Base-by-base conservation (phyloP, 2,797 vertebrate species). In the Characodon lateralis region DNA sequence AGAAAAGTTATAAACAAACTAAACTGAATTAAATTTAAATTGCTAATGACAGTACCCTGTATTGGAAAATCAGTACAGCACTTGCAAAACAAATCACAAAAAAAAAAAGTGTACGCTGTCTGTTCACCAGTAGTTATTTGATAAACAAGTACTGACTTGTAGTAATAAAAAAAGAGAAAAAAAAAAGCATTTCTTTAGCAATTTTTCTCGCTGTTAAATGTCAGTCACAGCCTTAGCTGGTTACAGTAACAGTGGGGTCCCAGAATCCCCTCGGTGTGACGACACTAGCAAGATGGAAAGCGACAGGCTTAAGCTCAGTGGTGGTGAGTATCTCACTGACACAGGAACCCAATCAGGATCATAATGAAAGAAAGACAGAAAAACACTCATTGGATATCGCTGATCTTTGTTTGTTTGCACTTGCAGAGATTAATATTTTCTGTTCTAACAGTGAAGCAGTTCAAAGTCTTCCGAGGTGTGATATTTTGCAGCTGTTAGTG, bases 401-500 rank as follows among this genome's bases (percentile, higher is more conserved):
- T 55, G 77, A 56, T 41, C 24, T 73, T 53, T 14, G 10, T 51
- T 48, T 18, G 68, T 55, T 56, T 75, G 63, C 77, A 73, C 78
- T 86, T 79, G 66, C 59, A 35, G 14, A 78, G 80, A 92, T 89
- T 70, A 90, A 82, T 50, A 76, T 78, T 41, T 73, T 86, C 59
- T 73, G 55, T 78, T 66, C 50, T 74, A 43, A 78, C 22, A 79
- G 74, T 12, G 75, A 78, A 71, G 61, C 76, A 78, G 53, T 31
- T 48, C 72, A 76, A 80, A 81, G 43, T 80, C 85, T 78, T 78
- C 20, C 56, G 43, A 74, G 74, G 72, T 66, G 73, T 55, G 73
- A 71, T 85, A 74, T 83, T 82, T 85, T 84, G 71, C 78, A 85
- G 85, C 85, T 78, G 76, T 84, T 79, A 83, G 79, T 76, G 76